These are phyloP conservation scores for Patella depressa DNA, from an alignment of 2,888 invertebrate species.

Conservation along the genomic window DNA sequence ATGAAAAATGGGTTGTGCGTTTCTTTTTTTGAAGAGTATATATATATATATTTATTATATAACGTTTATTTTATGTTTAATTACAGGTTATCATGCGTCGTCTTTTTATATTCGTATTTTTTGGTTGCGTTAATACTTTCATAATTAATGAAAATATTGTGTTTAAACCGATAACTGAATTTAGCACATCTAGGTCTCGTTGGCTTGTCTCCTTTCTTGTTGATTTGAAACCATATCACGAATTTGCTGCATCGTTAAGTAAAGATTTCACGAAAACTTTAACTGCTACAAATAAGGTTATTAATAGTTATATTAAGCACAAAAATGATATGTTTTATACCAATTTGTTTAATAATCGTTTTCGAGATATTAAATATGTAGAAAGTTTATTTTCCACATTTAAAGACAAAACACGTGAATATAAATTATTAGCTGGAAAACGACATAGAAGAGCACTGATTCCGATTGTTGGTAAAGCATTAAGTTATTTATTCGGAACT, in stretches of 20 bases:
- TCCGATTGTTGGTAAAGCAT: slow-evolving; percentile 2
- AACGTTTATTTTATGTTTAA: too few species aligned
- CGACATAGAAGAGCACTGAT: not conserved
- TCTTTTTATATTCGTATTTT: slow-evolving; percentile 2
- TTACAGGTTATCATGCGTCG: not conserved
- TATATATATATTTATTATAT: too few species aligned
- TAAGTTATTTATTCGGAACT: slow-evolving; percentile 9
- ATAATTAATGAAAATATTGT: not conserved
- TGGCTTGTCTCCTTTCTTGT: not conserved
- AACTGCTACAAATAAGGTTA: not conserved
- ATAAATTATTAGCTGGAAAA: not conserved
- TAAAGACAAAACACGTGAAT: not conserved
- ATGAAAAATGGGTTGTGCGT: too few species aligned
- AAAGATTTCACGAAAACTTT: not conserved
- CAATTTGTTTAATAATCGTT: not conserved
- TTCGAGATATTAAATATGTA: not conserved
- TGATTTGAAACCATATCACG: not conserved
- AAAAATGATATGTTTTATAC: not conserved
- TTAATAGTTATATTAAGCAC: not conserved
- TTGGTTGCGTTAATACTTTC: not conserved
- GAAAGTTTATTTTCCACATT: not conserved
- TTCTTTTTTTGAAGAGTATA: too few species aligned
- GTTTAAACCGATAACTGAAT: not conserved
- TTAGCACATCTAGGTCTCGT: not conserved
- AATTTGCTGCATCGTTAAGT: not conserved